phyloP scores from a whole-genome alignment of 2,797 vertebrate species.

The Propithecus deckenii region DNA sequence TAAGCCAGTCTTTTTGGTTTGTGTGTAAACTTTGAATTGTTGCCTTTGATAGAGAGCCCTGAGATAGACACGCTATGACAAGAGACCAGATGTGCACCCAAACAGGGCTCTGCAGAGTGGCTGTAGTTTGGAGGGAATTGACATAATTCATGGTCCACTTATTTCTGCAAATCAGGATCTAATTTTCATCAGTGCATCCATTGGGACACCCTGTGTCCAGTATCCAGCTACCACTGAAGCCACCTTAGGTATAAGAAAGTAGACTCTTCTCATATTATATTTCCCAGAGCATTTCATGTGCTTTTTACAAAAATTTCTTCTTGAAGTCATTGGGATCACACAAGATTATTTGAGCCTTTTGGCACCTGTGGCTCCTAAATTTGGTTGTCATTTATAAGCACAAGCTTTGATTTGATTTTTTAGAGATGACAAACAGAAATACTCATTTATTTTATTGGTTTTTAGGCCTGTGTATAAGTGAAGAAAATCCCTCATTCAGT shows the following conservation, averaged over 20 bases:
- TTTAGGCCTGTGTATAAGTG: background rate
- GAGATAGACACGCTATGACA: background rate
- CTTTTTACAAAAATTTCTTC: background rate
- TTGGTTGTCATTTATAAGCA: background rate
- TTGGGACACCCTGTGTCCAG: background rate
- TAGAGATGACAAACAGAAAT: background rate
- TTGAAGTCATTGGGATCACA: background rate
- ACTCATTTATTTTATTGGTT: background rate
- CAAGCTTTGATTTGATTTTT: background rate
- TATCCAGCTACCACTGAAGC: background rate
- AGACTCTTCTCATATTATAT: background rate
- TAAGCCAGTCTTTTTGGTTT: slow-evolving; percentile 5
- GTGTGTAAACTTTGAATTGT: background rate
- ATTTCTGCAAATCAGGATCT: background rate
- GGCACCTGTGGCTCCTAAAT: background rate
- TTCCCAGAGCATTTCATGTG: slow-evolving; percentile 5
- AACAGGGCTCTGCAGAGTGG: background rate
- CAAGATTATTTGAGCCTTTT: background rate
- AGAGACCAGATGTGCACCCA: background rate
- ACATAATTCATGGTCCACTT: background rate
- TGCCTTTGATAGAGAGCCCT: background rate
- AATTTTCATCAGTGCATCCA: background rate
- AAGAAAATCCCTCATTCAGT: background rate
- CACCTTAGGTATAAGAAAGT: background rate
- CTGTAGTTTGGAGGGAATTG: background rate